These are phyloP conservation scores for Indicator maculatus DNA, from an alignment of 2,113 vertebrate species.

Conservation along the genomic window DNA sequence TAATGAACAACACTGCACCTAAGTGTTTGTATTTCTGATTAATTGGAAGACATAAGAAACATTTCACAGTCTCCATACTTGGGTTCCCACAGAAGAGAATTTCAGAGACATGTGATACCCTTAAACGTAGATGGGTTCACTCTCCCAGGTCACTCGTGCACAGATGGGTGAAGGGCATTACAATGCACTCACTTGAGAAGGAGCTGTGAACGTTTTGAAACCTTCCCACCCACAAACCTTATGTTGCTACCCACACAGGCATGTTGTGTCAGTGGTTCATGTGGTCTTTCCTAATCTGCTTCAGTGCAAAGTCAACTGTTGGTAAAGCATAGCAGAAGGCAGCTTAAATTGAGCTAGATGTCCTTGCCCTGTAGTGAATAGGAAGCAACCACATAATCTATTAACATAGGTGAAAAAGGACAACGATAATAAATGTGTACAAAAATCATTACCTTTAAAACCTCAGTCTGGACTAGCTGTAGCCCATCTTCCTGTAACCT, in stretches of 20 bases:
- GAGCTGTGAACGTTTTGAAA: conserved; percentile 7
- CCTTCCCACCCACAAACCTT: conserved; percentile 46
- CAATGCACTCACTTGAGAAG: neutral
- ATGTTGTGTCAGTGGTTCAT: neutral
- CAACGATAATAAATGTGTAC: neutral
- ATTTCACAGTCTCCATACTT: neutral
- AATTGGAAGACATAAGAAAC: neutral
- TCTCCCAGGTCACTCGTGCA: conserved; percentile 4
- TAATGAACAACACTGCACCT: neutral
- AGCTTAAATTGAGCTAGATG: neutral
- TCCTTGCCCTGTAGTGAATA: neutral
- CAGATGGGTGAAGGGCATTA: neutral
- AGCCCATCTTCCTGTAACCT: neutral
- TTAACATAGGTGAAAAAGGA: neutral
- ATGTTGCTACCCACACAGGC: neutral
- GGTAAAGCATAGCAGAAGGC: neutral
- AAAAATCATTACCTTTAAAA: neutral
- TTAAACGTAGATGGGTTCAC: neutral
- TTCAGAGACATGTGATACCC: neutral
- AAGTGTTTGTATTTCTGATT: neutral
- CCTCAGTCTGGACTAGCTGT: neutral
- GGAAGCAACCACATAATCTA: neutral
- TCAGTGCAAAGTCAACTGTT: neutral
- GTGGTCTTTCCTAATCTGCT: neutral
- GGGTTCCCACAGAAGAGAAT: neutral